These are phyloP conservation scores for Lepilemur septentrionalis DNA, from an alignment of 2,797 vertebrate genomes.

Conservation along the genomic window DNA sequence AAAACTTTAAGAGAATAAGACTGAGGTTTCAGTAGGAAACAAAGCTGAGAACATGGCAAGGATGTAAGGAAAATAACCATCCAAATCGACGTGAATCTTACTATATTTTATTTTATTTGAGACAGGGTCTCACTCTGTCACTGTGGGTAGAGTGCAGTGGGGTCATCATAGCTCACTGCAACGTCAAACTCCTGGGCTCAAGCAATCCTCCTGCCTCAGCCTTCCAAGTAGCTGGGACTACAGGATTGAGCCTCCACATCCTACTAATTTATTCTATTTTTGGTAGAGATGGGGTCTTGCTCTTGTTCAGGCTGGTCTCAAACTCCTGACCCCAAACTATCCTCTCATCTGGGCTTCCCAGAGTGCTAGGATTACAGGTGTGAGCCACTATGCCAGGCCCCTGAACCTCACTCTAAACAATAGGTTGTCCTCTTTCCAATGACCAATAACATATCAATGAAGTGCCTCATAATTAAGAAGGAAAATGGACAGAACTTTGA, in stretches of 20 bases:
- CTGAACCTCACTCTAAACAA: background rate
- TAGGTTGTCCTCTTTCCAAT: background rate
- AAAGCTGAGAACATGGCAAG: background rate
- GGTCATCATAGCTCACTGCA: background rate
- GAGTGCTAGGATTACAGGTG: background rate
- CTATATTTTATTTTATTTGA: background rate
- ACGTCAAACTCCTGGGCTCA: background rate
- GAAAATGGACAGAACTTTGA: background rate
- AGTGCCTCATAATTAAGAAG: background rate
- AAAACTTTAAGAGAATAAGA: background rate
- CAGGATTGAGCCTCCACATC: accelerated
- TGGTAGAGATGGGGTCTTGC: background rate
- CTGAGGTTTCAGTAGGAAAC: background rate
- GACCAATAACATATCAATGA: background rate
- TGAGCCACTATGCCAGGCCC: background rate
- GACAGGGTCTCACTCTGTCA: background rate
- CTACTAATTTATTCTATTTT: background rate
- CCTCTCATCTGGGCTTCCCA: background rate
- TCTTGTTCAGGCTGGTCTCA: background rate
- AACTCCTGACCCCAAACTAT: background rate
- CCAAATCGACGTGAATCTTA: background rate
- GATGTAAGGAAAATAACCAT: background rate
- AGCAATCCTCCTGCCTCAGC: background rate
- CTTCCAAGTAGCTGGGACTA: background rate
- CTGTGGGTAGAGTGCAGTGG: background rate